Evolutionary conservation across 2,888 invertebrate genomes (phyloP), one percentile per base, ranked within the genome.

Genomic region (Morinoia aosen): DNA sequence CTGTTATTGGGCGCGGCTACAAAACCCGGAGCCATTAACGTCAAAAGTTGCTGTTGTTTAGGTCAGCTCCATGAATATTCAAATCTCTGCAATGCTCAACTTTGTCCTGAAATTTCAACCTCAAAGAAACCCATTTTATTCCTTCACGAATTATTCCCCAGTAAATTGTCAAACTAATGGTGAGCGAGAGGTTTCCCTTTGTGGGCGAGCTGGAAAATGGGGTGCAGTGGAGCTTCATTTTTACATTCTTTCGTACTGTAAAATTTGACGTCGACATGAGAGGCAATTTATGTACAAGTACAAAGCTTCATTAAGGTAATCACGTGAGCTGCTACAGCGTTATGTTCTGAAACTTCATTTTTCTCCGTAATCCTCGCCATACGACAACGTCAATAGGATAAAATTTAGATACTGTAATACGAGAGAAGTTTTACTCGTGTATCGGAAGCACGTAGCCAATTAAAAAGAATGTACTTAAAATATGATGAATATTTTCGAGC

Each of bases 31-130:
- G 48, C 48, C 90, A 48, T 90, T 90, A 90, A 40, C 90, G 90
- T 90, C 90, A 90, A 90, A 90, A 90, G 90, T 90, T 90, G 90
- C 90, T 90, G 90, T 90, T 90, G 90, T 90, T 90, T 90, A 90
- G 90, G 90, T 90, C 90, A 90, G 48, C 90, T 90, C 90, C 90
- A 90, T 90, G 90, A 90, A 90, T 90, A 90, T 90, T 90, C 90
- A 90, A 90, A 90, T 40, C 90, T 90, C 90, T 90, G 39, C 90
- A 90, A 90, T 90, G 90, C 90, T 39, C 90, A 90, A 90, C 90
- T 90, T 90, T 90, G 90, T 90, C 90, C 90, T 39, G 48, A 48
- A 90, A 90, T 90, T 40, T 90, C 90, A 39, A 40, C 48, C 90
- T 48, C 90, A 25, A 90, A 90, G 90, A 90, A 90, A 90, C 90